Conservation (phyloP, 2,113 vertebrate genomes). For the pig (Sus scrofa) region T2T-Sscrofa CM000814.6:129908001-129908500, state of each 20-base stretch:
- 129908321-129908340: background rate
- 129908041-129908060: background rate
- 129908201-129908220: background rate
- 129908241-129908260: background rate
- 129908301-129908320: background rate
- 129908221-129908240: background rate
- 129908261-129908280: no score
- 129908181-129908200: background rate
- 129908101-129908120: background rate
- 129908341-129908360: rapidly evolving
- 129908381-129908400: background rate
- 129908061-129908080: background rate
- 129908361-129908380: background rate
- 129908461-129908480: background rate
- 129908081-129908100: background rate
- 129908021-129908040: background rate
- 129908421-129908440: background rate
- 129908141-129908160: background rate
- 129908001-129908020: background rate
- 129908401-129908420: background rate
- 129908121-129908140: background rate
- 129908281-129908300: background rate
- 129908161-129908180: background rate
- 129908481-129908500: background rate
- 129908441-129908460: background rate